These are phyloP conservation scores for Clarias fuscus DNA, from an alignment of 2,797 vertebrate genomes.

Conservation along the genomic window DNA sequence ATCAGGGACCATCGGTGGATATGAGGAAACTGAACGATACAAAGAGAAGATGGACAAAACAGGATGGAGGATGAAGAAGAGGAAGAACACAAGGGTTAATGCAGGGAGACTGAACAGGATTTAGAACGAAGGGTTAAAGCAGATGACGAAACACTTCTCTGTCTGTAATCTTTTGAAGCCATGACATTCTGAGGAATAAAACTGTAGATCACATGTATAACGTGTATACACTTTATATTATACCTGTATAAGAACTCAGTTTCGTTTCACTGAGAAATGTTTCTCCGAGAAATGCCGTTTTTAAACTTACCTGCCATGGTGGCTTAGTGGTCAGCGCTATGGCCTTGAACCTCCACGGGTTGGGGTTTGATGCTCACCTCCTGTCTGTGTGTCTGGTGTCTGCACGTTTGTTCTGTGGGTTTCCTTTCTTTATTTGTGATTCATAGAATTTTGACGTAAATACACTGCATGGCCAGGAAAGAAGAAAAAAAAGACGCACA, in stretches of 20 bases:
- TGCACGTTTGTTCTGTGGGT: no score
- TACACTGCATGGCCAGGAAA: no score
- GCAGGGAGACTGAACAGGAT: conserved; percentile 69
- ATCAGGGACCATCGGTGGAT: no score
- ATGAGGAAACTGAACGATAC: background rate
- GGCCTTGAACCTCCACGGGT: no score
- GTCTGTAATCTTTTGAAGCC: conserved; percentile 50
- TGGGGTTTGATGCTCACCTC: no score
- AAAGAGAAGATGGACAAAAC: conserved; percentile 8
- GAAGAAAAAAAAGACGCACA: no score
- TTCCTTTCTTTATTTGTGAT: no score
- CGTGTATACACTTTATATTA: background rate
- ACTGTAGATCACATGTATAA: background rate
- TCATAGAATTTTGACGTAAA: no score
- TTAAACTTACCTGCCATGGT: no score
- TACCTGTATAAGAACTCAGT: background rate
- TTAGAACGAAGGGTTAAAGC: conserved; percentile 62
- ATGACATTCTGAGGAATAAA: conserved; percentile 37
- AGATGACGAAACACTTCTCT: conserved; percentile 66
- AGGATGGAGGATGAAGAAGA: background rate
- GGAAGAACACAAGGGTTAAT: conserved; percentile 43
- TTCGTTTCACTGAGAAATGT: background rate
- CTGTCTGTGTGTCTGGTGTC: no score
- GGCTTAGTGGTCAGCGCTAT: no score
- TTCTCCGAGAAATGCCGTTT: background rate